Conservation (phyloP, 2,797 vertebrate species). For the Pseudotriccus pelzelni region DNA sequence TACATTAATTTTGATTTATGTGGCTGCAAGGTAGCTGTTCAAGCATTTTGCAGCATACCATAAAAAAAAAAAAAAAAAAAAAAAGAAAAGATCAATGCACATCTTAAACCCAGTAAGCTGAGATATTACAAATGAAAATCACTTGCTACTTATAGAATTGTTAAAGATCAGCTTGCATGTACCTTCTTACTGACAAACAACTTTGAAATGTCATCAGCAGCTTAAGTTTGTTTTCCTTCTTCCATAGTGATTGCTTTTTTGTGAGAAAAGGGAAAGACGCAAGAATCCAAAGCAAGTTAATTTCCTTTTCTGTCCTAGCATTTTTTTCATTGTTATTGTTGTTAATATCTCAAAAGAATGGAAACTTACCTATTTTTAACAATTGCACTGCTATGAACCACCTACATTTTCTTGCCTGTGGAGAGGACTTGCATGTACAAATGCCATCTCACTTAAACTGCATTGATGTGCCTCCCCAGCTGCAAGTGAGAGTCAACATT, state of each 20-base stretch:
- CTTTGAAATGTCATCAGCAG: slow-evolving; percentile 63
- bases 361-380: not conserved
- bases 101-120: slow-evolving; percentile 60
- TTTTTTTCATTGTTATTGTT: not conserved
- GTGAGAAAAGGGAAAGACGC: not conserved
- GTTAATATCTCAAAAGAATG: not conserved
- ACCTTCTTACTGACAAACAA: slow-evolving; percentile 67
- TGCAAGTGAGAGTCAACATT: not conserved
- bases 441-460: not conserved
- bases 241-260: not conserved
- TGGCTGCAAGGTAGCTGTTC: slow-evolving; percentile 20
- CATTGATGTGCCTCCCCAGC: accelerated
- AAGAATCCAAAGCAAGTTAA: slow-evolving; percentile 8
- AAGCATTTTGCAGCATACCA: slow-evolving; percentile 38
- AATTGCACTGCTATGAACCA: not conserved
- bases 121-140: slow-evolving; percentile 71
- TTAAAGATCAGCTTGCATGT: slow-evolving; percentile 64
- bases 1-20: slow-evolving; percentile 45
- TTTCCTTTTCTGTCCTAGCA: not conserved
- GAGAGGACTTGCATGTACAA: not conserved
- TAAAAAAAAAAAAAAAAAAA: slow-evolving; percentile 17
- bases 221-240: slow-evolving; percentile 56
- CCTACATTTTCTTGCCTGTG: not conserved
- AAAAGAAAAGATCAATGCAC: slow-evolving; percentile 24
- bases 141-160: slow-evolving; percentile 62